These are phyloP conservation scores for Pardalotus punctatus DNA, from an alignment of 2,113 vertebrate genomes.

Conservation along the genomic window DNA sequence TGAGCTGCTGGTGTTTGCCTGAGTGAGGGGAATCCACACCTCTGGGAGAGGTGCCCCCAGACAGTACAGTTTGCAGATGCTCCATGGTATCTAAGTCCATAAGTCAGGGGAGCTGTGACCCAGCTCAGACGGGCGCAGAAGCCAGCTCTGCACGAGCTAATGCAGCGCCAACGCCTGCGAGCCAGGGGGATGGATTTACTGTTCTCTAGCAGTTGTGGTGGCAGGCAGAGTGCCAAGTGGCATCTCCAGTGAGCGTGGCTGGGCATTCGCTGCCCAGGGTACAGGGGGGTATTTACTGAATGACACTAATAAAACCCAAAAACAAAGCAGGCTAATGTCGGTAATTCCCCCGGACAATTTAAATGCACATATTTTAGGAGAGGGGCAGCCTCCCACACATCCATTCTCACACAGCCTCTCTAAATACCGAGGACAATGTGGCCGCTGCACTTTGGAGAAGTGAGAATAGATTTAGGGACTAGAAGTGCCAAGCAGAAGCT, in stretches of 20 bases:
- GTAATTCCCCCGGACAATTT: slow-evolving; percentile 40
- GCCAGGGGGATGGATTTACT: background rate
- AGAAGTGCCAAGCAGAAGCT: background rate
- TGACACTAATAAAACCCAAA: slow-evolving; percentile 16
- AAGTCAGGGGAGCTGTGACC: background rate
- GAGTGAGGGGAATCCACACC: background rate
- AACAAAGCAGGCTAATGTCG: slow-evolving; percentile 43
- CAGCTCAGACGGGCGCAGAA: background rate
- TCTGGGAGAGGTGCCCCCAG: background rate
- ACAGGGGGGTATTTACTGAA: background rate
- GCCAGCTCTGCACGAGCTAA: background rate
- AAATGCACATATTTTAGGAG: slow-evolving; percentile 53
- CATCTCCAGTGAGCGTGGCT: background rate
- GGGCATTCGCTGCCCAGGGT: background rate
- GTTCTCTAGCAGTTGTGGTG: background rate
- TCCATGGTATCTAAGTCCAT: rapidly evolving
- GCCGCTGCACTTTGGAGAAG: background rate
- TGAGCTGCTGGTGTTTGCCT: background rate
- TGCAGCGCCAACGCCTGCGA: rapidly evolving
- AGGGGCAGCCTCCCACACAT: background rate
- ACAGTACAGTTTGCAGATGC: background rate
- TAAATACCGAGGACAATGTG: background rate
- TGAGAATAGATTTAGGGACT: background rate
- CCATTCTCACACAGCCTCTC: background rate
- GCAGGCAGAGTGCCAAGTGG: background rate